Base-by-base conservation (phyloP, 2,888 invertebrate species). In the Biston stratarius region DNA sequence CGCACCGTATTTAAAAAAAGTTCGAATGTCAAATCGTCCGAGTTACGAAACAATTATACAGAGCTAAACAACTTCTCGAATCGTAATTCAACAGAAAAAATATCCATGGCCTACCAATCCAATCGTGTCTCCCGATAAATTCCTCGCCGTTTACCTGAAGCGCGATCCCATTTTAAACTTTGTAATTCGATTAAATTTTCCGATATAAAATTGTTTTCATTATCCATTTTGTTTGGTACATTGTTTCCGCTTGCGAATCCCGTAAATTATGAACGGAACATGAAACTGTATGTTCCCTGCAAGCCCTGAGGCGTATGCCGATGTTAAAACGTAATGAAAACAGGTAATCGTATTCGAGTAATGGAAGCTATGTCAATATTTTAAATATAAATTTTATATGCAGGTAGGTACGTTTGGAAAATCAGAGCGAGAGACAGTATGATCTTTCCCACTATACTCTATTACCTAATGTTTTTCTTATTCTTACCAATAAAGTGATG, bases 291-390 rank as follows among this genome's bases (percentile, higher is more conserved):
- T 89, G 90, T 87, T 83, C 81, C 84, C 83, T 83, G 83, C 84
- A 83, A 81, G 89, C 91, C 94, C 89, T 84, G 79, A 81, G 88
- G 92, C 88, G 79, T 79, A 84, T 82, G 85, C 83, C 83, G 82
- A 83, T 83, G 82, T 86, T 89, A 89, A 91, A 92, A 87, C 88
- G 88, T 90, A 92, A 92, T 91, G 91, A 90, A 92, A 86, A 91
- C 91, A 90, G 90, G 92, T 92, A 92, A 93, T 93, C 93, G 92
- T 92, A 92, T 91, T 85, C 86, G 86, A 82, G 86, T 85, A 85
- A 86, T 91, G 92, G 90, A 83, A 89, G 88, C 87, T 86, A 87
- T 88, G 89, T 88, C 91, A 91, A 91, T 92, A 92, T 92, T 93
- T 91, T 89, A 91, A 88, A 91, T 93, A 91, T 89, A 90, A 91